Conservation (phyloP, 2,888 invertebrate species). For the Nephrotoma appendiculata region DNA sequence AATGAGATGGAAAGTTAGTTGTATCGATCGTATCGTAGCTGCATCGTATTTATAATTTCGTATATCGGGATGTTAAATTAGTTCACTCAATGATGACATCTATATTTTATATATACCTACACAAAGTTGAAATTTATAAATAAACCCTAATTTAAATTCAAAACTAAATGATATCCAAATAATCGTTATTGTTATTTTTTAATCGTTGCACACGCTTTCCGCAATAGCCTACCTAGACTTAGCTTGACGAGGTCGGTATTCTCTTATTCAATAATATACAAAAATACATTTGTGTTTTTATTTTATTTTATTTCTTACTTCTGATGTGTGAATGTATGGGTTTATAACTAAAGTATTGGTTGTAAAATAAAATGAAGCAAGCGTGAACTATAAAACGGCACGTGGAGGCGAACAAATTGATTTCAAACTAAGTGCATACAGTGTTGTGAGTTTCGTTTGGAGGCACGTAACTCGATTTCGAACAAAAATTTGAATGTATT, state of each 20-base stretch:
- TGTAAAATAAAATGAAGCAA: not conserved
- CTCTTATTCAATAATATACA: not conserved
- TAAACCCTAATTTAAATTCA: not conserved
- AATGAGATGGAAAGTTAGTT: not conserved
- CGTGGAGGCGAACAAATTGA: not conserved
- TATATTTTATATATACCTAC: not conserved
- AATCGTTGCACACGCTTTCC: conserved; percentile 3
- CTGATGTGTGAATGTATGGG: not conserved
- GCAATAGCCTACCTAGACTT: conserved; percentile 9
- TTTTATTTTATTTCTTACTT: not conserved
- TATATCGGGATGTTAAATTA: not conserved
- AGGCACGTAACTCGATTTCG: not conserved
- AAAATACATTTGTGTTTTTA: not conserved
- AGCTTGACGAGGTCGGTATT: conserved; percentile 11
- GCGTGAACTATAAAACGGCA: not conserved
- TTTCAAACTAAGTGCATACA: not conserved
- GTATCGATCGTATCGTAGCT: not conserved
- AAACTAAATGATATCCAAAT: conserved; percentile 14
- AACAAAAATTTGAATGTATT: not conserved
- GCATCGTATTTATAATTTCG: not conserved
- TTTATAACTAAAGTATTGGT: not conserved
- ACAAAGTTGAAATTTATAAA: not conserved
- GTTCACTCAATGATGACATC: not conserved
- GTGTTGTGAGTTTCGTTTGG: not conserved
- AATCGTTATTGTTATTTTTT: not conserved